Evolutionary conservation across 1,140 invertebrate genomes (phyloP).

Genomic region (Leptestheria dahalacensis): DNA sequence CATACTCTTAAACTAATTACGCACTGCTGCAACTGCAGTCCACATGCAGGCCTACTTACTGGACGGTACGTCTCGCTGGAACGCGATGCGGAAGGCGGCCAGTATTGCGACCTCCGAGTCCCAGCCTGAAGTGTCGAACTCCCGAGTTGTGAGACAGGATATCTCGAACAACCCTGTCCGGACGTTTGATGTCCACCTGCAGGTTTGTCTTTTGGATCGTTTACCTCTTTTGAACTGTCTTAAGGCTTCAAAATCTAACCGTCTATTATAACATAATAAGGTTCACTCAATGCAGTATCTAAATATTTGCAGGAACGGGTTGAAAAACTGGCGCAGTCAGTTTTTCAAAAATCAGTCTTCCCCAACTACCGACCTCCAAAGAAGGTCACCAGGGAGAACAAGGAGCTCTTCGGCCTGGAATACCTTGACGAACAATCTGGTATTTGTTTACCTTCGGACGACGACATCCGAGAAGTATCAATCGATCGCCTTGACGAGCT

Average conservation of each 20-base stretch:
- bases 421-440: background rate
- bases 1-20: background rate
- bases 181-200: background rate
- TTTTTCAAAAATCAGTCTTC: background rate
- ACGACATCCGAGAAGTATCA: background rate
- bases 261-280: too few relatives aligned
- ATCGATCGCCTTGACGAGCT: too few relatives aligned
- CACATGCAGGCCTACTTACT: background rate
- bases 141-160: background rate
- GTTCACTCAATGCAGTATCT: too few relatives aligned
- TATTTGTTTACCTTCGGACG: background rate
- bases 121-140: background rate
- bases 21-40: background rate
- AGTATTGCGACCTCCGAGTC: background rate
- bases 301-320: background rate
- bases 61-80: background rate
- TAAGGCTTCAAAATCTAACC: background rate
- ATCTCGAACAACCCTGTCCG: background rate
- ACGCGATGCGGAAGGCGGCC: background rate
- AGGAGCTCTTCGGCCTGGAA: background rate
- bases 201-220: background rate
- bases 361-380: background rate
- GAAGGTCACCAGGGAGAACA: background rate
- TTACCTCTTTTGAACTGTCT: background rate
- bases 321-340: background rate